A percentile compares a stretch with the other conserved stretches of the same genome.
Evolutionary conservation across 2,888 invertebrate genomes (phyloP).

Genomic region (Protula sp.): DNA sequence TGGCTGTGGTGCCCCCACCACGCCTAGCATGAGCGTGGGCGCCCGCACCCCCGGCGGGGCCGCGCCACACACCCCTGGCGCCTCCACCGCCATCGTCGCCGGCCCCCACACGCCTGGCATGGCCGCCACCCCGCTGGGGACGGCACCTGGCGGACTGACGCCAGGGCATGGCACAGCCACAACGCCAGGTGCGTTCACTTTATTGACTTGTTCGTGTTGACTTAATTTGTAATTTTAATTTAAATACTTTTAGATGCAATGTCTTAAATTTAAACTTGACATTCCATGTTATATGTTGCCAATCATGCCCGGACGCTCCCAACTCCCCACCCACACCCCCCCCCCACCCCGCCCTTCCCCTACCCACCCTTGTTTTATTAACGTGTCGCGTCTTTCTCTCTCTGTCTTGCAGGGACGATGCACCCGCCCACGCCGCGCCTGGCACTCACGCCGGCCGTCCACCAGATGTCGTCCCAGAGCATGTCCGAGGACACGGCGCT

Average conservation of each 20-base stretch:
- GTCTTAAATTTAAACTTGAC: too few relatives aligned
- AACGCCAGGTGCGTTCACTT: too few relatives aligned
- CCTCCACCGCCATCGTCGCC: too few relatives aligned
- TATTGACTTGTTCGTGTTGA: too few relatives aligned
- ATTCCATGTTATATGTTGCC: too few relatives aligned
- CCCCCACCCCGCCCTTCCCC: too few relatives aligned
- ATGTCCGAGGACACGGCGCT: not conserved
- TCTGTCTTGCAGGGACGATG: too few relatives aligned
- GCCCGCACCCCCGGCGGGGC: slow-evolving; percentile 17
- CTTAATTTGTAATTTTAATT: too few relatives aligned
- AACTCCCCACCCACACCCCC: not conserved
- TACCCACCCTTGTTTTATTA: too few relatives aligned
- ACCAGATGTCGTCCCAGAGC: slow-evolving; percentile 16
- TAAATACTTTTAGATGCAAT: too few relatives aligned
- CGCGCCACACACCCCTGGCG: slow-evolving; percentile 21
- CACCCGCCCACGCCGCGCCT: not conserved
- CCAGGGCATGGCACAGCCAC: slow-evolving; percentile 23
- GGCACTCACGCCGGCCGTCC: slow-evolving; percentile 1
- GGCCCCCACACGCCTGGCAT: slow-evolving; percentile 22
- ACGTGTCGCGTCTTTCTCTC: too few relatives aligned
- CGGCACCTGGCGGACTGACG: not conserved
- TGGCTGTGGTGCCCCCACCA: slow-evolving; percentile 16
- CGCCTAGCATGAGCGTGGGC: slow-evolving; percentile 12
- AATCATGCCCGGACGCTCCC: not conserved
- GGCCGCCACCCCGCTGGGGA: slow-evolving; percentile 8